These are phyloP conservation scores for Pogona vitticeps DNA, from an alignment of 2,113 vertebrate genomes.

Conservation along the genomic window DNA sequence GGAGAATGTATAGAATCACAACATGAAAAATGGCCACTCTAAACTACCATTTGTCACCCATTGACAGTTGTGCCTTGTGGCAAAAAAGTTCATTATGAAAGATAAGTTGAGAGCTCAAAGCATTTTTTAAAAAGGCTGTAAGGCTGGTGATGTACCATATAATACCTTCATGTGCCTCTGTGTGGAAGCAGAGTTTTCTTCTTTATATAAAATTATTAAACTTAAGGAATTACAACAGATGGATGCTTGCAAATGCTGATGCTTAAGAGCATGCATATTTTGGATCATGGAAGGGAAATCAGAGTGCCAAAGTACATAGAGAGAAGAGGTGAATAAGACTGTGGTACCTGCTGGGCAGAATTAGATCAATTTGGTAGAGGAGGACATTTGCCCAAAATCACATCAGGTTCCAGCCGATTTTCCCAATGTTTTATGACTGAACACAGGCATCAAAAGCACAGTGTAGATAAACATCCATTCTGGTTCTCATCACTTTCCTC, in stretches of 20 bases:
- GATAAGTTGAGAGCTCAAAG: conserved; percentile 48
- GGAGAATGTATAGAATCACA: conserved; percentile 29
- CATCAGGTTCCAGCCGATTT: background rate
- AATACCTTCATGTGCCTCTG: background rate
- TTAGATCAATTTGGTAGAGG: background rate
- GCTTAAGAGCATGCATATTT: background rate
- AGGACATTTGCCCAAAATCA: background rate
- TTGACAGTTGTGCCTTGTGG: conserved; percentile 62
- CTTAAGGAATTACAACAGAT: background rate
- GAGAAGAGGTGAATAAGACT: background rate
- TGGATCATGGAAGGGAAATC: background rate
- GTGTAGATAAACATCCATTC: background rate
- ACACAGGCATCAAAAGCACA: background rate
- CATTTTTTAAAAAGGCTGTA: conserved; percentile 42
- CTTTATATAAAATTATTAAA: background rate
- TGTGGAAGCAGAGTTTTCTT: background rate
- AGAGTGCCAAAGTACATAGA: background rate
- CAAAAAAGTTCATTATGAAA: conserved; percentile 69
- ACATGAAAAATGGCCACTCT: conserved; percentile 57
- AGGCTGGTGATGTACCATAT: conserved; percentile 39
- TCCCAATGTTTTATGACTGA: background rate
- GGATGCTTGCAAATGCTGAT: background rate
- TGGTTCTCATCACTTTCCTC: background rate
- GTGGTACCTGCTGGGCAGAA: background rate
- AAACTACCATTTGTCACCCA: conserved; percentile 64